Evolutionary conservation across 2,888 invertebrate genomes (phyloP).

Genomic region (Drosophila colorata): DNA sequence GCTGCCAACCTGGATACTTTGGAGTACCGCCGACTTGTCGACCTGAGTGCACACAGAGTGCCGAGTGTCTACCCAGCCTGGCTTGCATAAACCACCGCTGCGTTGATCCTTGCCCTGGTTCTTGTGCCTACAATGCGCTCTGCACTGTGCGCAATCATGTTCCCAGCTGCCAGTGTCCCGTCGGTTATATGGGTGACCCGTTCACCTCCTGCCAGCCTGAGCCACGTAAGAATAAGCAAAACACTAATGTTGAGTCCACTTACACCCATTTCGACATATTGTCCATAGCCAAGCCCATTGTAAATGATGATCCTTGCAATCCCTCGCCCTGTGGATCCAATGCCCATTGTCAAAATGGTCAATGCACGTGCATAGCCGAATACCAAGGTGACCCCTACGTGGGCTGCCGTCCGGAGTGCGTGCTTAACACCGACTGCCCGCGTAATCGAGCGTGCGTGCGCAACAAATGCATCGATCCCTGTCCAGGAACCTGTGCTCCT

Average conservation of each 20-base stretch:
- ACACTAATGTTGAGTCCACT: slow-evolving; percentile 70
- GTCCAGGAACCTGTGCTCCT: slow-evolving; percentile 91
- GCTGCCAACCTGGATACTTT: slow-evolving; percentile 88
- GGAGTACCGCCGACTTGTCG: slow-evolving; percentile 91
- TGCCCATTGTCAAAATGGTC: slow-evolving; percentile 88
- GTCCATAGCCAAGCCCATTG: slow-evolving; percentile 61
- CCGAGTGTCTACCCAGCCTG: slow-evolving; percentile 90
- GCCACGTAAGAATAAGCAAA: slow-evolving; percentile 85
- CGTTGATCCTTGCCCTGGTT: slow-evolving; percentile 92
- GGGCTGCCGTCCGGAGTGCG: slow-evolving; percentile 93
- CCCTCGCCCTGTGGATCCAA: slow-evolving; percentile 91
- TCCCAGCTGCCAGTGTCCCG: slow-evolving; percentile 90
- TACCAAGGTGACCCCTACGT: slow-evolving; percentile 91
- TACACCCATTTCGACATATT: slow-evolving; percentile 1
- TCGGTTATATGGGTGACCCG: slow-evolving; percentile 91
- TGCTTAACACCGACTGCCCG: slow-evolving; percentile 90
- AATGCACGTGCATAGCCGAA: slow-evolving; percentile 89
- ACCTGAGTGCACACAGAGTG: slow-evolving; percentile 90
- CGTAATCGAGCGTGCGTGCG: slow-evolving; percentile 89
- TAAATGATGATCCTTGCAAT: slow-evolving; percentile 86
- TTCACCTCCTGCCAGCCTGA: slow-evolving; percentile 87
- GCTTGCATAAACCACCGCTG: slow-evolving; percentile 93
- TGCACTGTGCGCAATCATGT: slow-evolving; percentile 90
- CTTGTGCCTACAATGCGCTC: slow-evolving; percentile 89
- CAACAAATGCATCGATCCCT: slow-evolving; percentile 92